phyloP scores from a whole-genome alignment of 2,113 vertebrate genomes.

The Channa maculata region DNA sequence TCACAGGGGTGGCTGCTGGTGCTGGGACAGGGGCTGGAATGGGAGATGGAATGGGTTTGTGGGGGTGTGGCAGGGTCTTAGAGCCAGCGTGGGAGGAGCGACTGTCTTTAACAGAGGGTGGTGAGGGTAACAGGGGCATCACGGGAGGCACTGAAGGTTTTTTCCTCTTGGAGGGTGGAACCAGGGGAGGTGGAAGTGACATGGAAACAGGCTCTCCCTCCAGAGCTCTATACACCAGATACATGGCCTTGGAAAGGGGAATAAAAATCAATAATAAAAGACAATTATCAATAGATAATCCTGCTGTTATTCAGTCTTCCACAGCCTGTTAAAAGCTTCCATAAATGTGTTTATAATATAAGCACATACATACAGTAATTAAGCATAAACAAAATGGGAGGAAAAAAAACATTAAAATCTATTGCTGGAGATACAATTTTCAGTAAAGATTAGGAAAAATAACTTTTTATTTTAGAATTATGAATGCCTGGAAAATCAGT shows the following conservation, averaged over 20 bases:
- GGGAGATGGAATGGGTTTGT: constrained; percentile 74
- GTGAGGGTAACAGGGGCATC: constrained; percentile 86
- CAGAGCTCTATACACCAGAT: constrained; percentile 96
- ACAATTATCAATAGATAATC: constrained; percentile 37
- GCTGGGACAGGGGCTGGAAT: constrained; percentile 42
- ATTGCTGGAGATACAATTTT: neutral
- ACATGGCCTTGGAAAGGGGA: constrained; percentile 90
- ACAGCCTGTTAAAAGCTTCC: constrained; percentile 3
- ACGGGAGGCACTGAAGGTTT: constrained; percentile 83
- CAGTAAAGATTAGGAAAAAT: neutral
- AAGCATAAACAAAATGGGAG: neutral
- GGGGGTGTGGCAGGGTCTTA: constrained; percentile 85
- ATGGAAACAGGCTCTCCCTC: constrained; percentile 97
- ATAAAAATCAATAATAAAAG: constrained; percentile 40
- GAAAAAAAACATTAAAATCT: neutral
- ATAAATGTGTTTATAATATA: neutral
- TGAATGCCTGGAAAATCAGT: neutral
- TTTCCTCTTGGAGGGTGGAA: constrained; percentile 97
- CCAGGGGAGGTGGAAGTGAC: constrained; percentile 91
- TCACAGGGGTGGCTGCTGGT: constrained; percentile 74
- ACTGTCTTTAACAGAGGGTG: constrained; percentile 88
- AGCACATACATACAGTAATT: neutral
- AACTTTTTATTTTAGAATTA: neutral
- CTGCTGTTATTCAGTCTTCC: constrained; percentile 4
- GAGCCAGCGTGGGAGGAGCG: constrained; percentile 85